A percentile compares a stretch with the other conserved stretches of the same genome.
Conservation (phyloP, 2,113 vertebrate genomes). For the Bufo bufo region DNA sequence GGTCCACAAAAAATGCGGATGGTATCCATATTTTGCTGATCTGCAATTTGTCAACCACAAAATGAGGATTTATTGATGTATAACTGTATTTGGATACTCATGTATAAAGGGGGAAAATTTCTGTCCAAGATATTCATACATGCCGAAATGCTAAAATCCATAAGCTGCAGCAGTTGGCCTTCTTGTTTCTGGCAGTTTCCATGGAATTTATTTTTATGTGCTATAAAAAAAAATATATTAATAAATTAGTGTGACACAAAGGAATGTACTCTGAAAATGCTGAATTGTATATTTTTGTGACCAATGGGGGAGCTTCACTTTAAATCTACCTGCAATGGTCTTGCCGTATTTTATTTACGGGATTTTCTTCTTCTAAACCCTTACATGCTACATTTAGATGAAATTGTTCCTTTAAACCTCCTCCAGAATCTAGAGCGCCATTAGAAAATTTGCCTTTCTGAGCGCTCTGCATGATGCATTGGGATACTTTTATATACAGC, state of each 20-base stretch:
- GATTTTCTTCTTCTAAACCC: not conserved
- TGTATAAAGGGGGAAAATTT: too few relatives aligned
- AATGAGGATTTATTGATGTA: too few relatives aligned
- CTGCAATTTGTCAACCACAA: too few relatives aligned
- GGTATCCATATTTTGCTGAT: too few relatives aligned
- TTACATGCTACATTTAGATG: not conserved
- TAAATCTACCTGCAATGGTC: not conserved
- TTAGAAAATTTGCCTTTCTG: slow-evolving; percentile 49
- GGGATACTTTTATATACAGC: slow-evolving; percentile 40
- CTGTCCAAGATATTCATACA: too few relatives aligned
- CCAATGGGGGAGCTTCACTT: not conserved
- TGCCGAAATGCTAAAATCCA: too few relatives aligned
- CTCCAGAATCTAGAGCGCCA: not conserved
- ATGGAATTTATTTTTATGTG: not conserved
- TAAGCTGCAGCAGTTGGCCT: not conserved
- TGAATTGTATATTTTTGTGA: not conserved
- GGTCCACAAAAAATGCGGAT: too few relatives aligned
- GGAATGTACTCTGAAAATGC: not conserved
- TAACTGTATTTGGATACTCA: too few relatives aligned
- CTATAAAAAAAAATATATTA: not conserved
- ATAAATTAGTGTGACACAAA: not conserved
- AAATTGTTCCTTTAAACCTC: not conserved
- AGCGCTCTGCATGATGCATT: slow-evolving; percentile 28
- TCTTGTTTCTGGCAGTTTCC: not conserved
- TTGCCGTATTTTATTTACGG: too few relatives aligned